Conservation (phyloP, 2,113 vertebrate species). For the Cavia aperea region DNA sequence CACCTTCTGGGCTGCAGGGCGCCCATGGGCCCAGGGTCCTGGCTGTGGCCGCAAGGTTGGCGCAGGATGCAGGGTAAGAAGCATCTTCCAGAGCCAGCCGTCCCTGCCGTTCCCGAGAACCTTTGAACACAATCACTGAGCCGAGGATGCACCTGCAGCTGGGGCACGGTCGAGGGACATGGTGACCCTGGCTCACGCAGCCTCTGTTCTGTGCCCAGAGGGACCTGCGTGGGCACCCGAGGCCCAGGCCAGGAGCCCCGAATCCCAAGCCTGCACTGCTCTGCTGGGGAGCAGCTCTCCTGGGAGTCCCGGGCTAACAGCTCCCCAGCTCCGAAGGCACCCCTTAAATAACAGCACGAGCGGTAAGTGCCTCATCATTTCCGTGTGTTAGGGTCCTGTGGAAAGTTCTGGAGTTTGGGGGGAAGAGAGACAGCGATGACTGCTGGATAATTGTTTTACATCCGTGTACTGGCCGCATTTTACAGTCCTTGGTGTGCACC, state of each 20-base stretch:
- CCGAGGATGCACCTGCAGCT: fast-evolving
- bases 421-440: neutral
- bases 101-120: fast-evolving
- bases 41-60: neutral
- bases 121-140: fast-evolving
- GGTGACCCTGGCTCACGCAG: neutral
- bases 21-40: neutral
- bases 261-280: neutral
- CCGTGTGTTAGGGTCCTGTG: no score
- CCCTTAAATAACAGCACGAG: neutral
- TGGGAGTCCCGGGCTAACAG: neutral
- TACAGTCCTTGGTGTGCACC: neutral
- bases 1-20: neutral
- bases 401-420: neutral
- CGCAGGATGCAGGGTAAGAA: neutral
- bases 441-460: neutral
- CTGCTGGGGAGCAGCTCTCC: neutral
- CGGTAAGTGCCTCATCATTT: fast-evolving
- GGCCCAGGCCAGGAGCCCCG: neutral
- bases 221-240: neutral
- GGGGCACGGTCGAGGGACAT: fast-evolving
- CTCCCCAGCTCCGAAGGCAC: neutral
- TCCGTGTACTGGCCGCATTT: neutral
- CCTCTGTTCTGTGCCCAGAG: fast-evolving
- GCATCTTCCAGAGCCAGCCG: neutral